These are phyloP conservation scores for Smithornis capensis DNA, from an alignment of 2,113 vertebrate species.

Conservation along the genomic window DNA sequence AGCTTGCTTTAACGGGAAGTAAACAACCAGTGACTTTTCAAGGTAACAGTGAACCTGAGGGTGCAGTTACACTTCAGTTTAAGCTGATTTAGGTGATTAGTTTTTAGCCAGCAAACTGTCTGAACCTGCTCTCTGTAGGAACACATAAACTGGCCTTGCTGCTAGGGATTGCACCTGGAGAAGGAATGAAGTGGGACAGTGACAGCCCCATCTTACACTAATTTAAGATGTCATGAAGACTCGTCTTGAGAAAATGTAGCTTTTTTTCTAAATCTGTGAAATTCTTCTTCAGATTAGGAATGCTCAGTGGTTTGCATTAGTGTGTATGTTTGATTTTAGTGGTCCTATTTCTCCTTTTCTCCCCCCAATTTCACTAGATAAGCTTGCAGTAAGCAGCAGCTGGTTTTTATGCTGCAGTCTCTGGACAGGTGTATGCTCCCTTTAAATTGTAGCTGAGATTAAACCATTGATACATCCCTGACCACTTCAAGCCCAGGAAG, in stretches of 20 bases:
- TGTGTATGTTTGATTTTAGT: background rate
- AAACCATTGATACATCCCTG: background rate
- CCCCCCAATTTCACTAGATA: background rate
- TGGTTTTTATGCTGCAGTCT: background rate
- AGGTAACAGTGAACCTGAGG: constrained; percentile 65
- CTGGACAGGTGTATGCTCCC: background rate
- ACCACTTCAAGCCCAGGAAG: background rate
- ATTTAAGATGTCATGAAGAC: background rate
- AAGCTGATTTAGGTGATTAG: constrained; percentile 48
- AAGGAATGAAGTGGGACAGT: background rate
- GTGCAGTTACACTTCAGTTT: constrained; percentile 48
- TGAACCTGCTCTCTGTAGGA: background rate
- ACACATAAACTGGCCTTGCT: background rate
- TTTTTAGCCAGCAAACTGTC: background rate
- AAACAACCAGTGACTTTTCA: constrained; percentile 64
- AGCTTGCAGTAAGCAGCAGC: background rate
- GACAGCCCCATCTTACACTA: background rate
- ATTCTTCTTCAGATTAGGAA: background rate
- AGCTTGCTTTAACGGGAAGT: constrained; percentile 65
- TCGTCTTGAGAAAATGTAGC: background rate
- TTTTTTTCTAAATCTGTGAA: background rate
- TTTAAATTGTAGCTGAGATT: background rate
- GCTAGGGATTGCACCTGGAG: background rate
- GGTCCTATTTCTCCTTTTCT: background rate
- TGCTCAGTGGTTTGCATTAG: background rate